These are phyloP conservation scores for Garrulus glandarius DNA, from an alignment of 2,797 vertebrate genomes.

Conservation along the genomic window DNA sequence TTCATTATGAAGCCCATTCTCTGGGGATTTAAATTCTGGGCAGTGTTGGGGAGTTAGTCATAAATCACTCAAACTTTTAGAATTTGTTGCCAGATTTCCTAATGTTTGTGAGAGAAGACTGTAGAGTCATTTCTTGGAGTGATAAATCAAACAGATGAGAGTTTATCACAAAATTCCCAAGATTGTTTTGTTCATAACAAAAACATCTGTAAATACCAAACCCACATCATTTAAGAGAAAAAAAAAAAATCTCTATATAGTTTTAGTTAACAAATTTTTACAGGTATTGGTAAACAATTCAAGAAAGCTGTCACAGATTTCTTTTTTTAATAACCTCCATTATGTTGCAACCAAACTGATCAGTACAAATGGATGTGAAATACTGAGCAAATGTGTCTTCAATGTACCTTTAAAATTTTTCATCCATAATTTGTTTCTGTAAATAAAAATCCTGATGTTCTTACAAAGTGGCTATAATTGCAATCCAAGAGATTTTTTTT, in stretches of 20 bases:
- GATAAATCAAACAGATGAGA: conserved; percentile 30
- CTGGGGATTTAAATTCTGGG: conserved; percentile 11
- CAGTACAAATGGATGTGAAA: not conserved
- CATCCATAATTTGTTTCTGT: not conserved
- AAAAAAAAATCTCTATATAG: not conserved
- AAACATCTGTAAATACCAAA: conserved; percentile 20
- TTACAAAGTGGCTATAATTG: not conserved
- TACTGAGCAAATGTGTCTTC: not conserved
- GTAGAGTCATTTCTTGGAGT: not conserved
- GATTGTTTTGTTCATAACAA: not conserved
- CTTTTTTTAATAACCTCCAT: not conserved
- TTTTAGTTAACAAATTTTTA: not conserved
- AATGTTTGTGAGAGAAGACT: not conserved
- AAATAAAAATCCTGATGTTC: not conserved
- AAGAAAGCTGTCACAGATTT: not conserved
- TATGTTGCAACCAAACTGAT: not conserved
- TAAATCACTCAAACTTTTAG: conserved; percentile 23
- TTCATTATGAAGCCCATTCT: not conserved
- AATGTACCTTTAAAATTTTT: not conserved
- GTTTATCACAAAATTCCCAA: conserved; percentile 17
- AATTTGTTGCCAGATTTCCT: conserved; percentile 28
- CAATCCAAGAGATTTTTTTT: not conserved
- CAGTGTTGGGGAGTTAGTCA: not conserved
- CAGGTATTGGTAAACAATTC: not conserved
- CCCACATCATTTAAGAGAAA: not conserved